Percentiles rank a stretch among this genome's conserved stretches.
Evolutionary conservation across 2,797 vertebrate genomes (phyloP).

Genomic region (Dicrostonyx torquatus): DNA sequence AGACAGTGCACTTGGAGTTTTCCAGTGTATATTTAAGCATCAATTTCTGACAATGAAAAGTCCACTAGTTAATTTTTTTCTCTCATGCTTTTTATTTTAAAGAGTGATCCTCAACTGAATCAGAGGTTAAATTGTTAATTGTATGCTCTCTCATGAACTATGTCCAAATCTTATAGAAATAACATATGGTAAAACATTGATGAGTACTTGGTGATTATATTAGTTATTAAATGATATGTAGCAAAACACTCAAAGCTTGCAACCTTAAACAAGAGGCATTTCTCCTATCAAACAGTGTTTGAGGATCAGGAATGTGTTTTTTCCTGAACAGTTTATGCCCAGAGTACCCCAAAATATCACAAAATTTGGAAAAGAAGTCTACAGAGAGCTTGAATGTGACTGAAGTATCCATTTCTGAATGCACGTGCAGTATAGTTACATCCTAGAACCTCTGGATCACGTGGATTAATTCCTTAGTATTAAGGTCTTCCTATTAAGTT

Average conservation of each 20-base stretch:
- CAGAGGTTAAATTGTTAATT: not conserved
- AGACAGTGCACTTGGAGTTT: not conserved
- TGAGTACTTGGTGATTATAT: not conserved
- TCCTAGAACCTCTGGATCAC: not conserved
- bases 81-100: not conserved
- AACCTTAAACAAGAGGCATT: not conserved
- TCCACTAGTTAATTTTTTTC: not conserved
- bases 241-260: not conserved
- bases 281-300: not conserved
- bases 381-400: not conserved
- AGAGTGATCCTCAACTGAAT: not conserved
- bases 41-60: not conserved
- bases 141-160: not conserved
- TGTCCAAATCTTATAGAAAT: not conserved
- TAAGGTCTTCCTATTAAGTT: not conserved
- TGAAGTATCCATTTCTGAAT: not conserved
- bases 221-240: not conserved
- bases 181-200: not conserved
- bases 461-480: not conserved
- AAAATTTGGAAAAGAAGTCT: not conserved
- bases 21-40: not conserved
- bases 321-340: not conserved
- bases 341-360: not conserved
- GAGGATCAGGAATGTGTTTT: not conserved
- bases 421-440: not conserved